Base-by-base conservation (phyloP, 2,113 vertebrate species). In the Thymallus thymallus region DNA sequence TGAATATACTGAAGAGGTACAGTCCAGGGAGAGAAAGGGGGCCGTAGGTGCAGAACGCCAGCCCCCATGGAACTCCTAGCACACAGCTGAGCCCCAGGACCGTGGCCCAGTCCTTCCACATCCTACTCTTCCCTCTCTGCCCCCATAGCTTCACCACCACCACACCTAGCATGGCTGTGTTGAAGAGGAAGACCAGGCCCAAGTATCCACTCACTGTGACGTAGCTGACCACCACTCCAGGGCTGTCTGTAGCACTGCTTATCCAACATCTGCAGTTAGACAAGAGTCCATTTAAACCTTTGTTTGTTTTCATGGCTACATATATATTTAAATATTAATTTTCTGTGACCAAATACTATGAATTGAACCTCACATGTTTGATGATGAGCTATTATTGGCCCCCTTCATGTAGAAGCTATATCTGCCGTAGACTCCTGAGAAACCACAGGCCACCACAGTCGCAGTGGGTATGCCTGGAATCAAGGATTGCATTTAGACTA, bases 1-100 rank as follows among this genome's bases (percentile, higher is more conserved):
- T 98, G 64, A 97, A 74, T 73, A 94, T 92, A 75, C 93, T 97
- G 91, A 98, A 98, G 61, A 94, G 20, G 41, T 98, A 98, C 69
- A 96, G 86, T 0, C 93, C 72, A 0, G 89, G 7, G 0, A 95
- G 84, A 41, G 85, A 88, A 76, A 95, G 81, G 46, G 93, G 81
- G 0, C 93, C 93, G 24, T 93, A 78, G 46, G 95, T 96, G 85
- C 86, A 89, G 88, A 91, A 93, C 16, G 91, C 81, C 61, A 98
- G 69, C 0, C 88, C 93, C 95, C 96, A 98, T 0, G 97, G 92
- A 3, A 97, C 86, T 3, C 97, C 96, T 24, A 99, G 87, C 58
- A 97, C 88, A 74, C 92, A 92, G 87, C 95, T 95, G 80, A 99
- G 92, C 2, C 95, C 95, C 10, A 97, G 81, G 41, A 99, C 77